Evolutionary conservation across 1,140 invertebrate species (phyloP), one percentile per base, ranked within the genome.

Genomic region (Calephelis virginiensis): DNA sequence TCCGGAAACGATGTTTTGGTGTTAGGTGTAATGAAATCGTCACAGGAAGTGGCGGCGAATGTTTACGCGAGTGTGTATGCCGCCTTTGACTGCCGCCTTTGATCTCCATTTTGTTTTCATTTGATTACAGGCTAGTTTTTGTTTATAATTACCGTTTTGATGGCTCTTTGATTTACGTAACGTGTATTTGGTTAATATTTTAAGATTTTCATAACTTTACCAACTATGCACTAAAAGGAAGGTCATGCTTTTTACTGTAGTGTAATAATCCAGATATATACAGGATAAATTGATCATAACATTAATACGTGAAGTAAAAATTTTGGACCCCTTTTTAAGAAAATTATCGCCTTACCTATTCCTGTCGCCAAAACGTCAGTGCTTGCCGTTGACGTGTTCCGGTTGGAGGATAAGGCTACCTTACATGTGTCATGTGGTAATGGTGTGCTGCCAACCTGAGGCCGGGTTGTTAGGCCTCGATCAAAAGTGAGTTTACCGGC

Each of bases 1-100:
- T 63, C 72, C 76, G 81, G 77, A 80, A 76, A 75, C 71, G 5
- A 69, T 82, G 80, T 82, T 82, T 80, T 75, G 66, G 46, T 64
- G 64, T 56, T 64, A 82, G 78, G 80, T 80, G 78, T 72, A 80
- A 81, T 76, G 67, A 77, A 72, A 81, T 74, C 71, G 66, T 75
- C 73, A 72, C 72, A 77, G 81, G 81, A 83, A 81, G 81, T 81
- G 70, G 53, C 64, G 64, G 59, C 63, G 59, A 74, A 74, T 82
- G 78, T 81, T 81, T 77, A 77, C 66, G 63, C 64, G 17, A 46
- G 10, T 13, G 47, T 43, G 40, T 43, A 43, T 9, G 56, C 70
- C 60, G 62, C 50, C 50, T 53, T 62, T 50, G 49, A 14, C 48
- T 37, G 47, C 60, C 45, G 43, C 48, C 60, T 73, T 73, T 73